Base-by-base conservation (phyloP, 2,113 vertebrate species). In the Progne subis region DNA sequence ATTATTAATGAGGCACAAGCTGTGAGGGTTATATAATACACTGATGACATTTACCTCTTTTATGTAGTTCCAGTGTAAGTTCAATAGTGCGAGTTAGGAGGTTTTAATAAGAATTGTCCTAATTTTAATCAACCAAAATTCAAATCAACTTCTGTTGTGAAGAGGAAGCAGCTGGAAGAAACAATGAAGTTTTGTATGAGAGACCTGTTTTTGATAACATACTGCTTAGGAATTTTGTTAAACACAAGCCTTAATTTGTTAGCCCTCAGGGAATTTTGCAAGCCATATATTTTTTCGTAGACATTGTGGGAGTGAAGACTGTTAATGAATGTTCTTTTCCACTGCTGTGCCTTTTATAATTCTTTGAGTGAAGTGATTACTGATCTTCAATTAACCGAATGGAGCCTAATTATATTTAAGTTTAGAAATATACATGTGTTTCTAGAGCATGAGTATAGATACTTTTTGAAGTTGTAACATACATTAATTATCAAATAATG, bases 201-300 rank as follows among this genome's bases (percentile, higher is more conserved):
- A 77, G 49, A 60, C 53, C 63, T 94, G n/a, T 14, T 87, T 69
- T 82, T 85, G 70, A 57, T 85, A 90, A 85, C 9, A 3, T 57
- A 7, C 59, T 52, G 55, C 80, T 91, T n/a, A 94, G 65, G 69
- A 94, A 79, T 91, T 94, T 82, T 92, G 69, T 95, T 88, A 93
- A 92, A 94, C 67, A 46, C 52, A 43, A 80, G 34, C 34, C 43
- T 75, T 90, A 80, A 91, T 94, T 94, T 94, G 57, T 91, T 92
- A 92, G n/a, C 23, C 89, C 43, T 80, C 5, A 21, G 60, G 80
- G 81, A 63, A 59, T 69, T 86, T 82, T 91, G 55, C 43, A 82
- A 88, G 47, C 76, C 46, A 11, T 49, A 2, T 78, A 8, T 90
- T 93, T 95, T 91, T 90, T 61, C n/a, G 67, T 94, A 85, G 74